Evolutionary conservation across 2,797 vertebrate species (phyloP).

Genomic region (Xenopus petersii): DNA sequence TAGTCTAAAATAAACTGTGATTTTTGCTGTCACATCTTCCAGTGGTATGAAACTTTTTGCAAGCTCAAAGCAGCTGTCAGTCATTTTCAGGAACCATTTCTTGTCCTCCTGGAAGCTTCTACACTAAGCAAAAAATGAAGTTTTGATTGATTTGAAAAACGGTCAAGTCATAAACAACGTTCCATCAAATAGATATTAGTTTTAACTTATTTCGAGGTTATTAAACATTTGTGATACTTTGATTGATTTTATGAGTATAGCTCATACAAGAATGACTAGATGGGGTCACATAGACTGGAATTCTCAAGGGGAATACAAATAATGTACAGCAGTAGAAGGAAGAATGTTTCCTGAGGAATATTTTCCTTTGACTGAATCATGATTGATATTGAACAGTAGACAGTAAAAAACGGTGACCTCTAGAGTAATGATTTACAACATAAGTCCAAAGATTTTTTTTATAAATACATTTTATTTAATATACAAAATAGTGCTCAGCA

Average conservation of each 20-base stretch:
- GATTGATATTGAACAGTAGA: slow-evolving; percentile 2
- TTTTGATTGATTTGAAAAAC: slow-evolving; percentile 62
- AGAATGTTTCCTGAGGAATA: slow-evolving; percentile 26
- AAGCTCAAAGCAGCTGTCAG: slow-evolving; percentile 41
- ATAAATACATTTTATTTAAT: too few relatives aligned
- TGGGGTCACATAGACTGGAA: slow-evolving; percentile 47
- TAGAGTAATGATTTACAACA: slow-evolving; percentile 8
- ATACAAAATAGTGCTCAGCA: too few relatives aligned
- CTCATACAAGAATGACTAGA: slow-evolving; percentile 47
- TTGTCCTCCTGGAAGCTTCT: slow-evolving; percentile 54
- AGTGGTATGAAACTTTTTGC: slow-evolving; percentile 38
- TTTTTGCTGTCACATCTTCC: slow-evolving; percentile 42
- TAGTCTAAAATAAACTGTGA: not conserved
- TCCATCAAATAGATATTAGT: slow-evolving; percentile 53
- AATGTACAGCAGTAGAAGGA: not conserved
- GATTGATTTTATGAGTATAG: slow-evolving; percentile 47
- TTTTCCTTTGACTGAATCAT: slow-evolving; percentile 16
- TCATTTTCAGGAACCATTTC: slow-evolving; percentile 51
- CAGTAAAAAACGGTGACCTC: not conserved
- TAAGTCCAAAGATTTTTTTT: too few relatives aligned
- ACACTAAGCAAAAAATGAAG: slow-evolving; percentile 52
- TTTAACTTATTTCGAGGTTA: slow-evolving; percentile 57
- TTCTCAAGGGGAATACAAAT: slow-evolving; percentile 35
- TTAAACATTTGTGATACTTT: slow-evolving; percentile 50
- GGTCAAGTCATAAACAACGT: slow-evolving; percentile 44